Evolutionary conservation across 2,113 vertebrate species (phyloP).

Genomic region (Arenaria interpres): DNA sequence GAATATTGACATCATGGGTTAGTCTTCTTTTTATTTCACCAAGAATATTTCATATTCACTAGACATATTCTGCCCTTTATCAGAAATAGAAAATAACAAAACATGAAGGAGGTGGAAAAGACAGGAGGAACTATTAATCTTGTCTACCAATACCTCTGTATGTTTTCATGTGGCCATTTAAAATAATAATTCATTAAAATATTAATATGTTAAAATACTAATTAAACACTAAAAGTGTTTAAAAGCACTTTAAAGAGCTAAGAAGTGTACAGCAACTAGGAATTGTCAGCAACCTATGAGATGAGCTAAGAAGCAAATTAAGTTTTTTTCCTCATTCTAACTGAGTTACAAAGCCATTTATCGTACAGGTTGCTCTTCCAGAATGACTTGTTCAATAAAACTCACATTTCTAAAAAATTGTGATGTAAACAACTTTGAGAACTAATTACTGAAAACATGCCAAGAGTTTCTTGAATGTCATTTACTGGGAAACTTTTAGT

Average conservation of each 20-base stretch:
- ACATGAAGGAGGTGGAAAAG: not conserved
- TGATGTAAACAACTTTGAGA: not conserved
- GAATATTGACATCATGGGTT: not conserved
- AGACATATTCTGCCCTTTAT: not conserved
- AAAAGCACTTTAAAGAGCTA: not conserved
- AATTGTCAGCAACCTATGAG: not conserved
- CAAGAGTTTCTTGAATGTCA: not conserved
- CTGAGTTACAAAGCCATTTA: not conserved
- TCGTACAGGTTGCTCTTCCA: not conserved
- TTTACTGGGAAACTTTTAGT: not conserved
- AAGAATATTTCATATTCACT: not conserved
- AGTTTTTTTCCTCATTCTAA: not conserved
- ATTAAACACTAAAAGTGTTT: too few relatives aligned
- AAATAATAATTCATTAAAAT: not conserved
- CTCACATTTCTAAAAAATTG: not conserved
- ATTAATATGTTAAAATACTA: too few relatives aligned
- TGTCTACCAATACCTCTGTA: not conserved
- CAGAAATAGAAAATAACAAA: not conserved
- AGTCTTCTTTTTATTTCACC: not conserved
- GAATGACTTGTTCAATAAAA: not conserved
- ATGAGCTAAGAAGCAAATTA: not conserved
- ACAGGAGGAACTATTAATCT: not conserved
- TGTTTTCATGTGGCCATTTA: not conserved
- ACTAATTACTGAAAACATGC: not conserved
- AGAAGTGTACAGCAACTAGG: not conserved